These are phyloP conservation scores for Lepidurus arcticus DNA, from an alignment of 1,140 invertebrate species.

Conservation along the genomic window DNA sequence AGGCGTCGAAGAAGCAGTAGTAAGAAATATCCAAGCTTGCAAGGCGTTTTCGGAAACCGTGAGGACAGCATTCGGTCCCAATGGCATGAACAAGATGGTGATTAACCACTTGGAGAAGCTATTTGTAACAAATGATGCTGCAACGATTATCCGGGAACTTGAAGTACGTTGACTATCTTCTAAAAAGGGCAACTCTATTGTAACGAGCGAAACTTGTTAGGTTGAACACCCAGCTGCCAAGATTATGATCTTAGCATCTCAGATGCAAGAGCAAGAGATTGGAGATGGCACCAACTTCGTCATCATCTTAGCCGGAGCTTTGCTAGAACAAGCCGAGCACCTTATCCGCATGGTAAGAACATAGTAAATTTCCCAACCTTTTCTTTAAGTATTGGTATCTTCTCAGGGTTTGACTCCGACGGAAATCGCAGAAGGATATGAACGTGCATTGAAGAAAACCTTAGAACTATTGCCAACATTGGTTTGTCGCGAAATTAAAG, in stretches of 20 bases:
- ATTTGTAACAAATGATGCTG: conserved; percentile 98
- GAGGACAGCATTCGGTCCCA: conserved; percentile 92
- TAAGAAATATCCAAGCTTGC: conserved; percentile 91
- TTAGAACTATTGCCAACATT: conserved; percentile 77
- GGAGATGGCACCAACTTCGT: conserved; percentile 99
- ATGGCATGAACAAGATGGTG: conserved; percentile 99
- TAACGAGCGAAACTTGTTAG: conserved; percentile 41
- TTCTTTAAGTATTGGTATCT: conserved; percentile 34
- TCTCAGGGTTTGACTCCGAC: conserved; percentile 82
- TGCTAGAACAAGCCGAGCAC: conserved; percentile 88
- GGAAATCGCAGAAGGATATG: conserved; percentile 93
- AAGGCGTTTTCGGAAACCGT: conserved; percentile 90
- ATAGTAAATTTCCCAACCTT: conserved; percentile 25
- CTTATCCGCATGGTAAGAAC: conserved; percentile 67
- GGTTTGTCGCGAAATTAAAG: conserved; percentile 74
- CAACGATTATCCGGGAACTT: conserved; percentile 91
- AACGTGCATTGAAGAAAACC: conserved; percentile 80
- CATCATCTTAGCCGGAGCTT: conserved; percentile 84
- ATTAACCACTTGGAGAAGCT: conserved; percentile 98
- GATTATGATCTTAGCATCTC: conserved; percentile 86
- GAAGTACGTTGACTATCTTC: conserved; percentile 54
- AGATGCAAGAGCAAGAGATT: conserved; percentile 98
- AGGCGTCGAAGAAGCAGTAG: conserved; percentile 95
- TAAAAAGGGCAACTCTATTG: conserved; percentile 23
- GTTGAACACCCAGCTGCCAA: conserved; percentile 99